Evolutionary conservation across 2,888 invertebrate species (phyloP).

Genomic region (Chloroclystis v-ata): DNA sequence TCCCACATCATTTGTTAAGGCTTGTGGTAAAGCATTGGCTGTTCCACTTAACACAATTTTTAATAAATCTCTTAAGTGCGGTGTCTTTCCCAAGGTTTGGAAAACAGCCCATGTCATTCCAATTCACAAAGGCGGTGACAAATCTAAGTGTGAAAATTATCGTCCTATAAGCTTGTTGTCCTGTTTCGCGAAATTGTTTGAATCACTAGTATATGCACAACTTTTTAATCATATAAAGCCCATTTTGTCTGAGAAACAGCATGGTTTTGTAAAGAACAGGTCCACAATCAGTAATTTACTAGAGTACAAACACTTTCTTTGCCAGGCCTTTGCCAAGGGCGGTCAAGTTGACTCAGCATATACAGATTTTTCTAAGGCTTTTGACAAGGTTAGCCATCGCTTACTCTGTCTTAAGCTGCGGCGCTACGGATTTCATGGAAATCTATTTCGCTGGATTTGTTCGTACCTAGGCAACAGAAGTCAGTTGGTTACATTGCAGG

Average conservation of each 20-base stretch:
- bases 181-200: no score
- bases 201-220: no score
- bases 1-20: neutral
- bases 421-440: neutral
- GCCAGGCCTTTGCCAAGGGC: no score
- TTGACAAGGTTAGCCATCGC: conserved; percentile 1
- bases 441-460: neutral
- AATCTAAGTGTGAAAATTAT: neutral
- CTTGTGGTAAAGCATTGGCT: neutral
- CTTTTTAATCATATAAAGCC: no score
- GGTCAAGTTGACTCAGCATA: no score
- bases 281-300: no score
- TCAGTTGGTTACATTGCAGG: no score
- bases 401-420: neutral
- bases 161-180: neutral
- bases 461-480: no score
- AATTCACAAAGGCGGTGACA: neutral
- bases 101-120: neutral
- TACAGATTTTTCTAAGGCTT: conserved; percentile 2
- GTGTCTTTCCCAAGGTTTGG: neutral
- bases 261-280: no score
- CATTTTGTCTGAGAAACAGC: no score
- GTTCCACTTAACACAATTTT: neutral
- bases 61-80: neutral
- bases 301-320: no score